Evolutionary conservation across 2,888 invertebrate species (phyloP).

Genomic region (Cabera pusaria): DNA sequence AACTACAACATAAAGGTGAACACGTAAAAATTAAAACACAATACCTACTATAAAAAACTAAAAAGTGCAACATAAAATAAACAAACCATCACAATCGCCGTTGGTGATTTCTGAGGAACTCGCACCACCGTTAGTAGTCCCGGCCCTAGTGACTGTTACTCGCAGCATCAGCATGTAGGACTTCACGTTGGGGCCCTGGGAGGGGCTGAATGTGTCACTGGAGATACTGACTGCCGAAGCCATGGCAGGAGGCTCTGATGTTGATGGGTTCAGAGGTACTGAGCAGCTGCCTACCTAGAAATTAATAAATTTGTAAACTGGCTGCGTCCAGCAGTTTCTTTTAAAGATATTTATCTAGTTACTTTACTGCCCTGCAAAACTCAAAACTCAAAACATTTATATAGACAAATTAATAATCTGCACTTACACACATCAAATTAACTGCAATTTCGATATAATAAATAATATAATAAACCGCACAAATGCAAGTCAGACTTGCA

Average conservation of each 20-base stretch:
- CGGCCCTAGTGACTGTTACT: constrained; percentile 80
- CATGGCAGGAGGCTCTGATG: constrained; percentile 85
- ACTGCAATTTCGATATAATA: too few species aligned
- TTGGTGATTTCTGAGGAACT: constrained; percentile 75
- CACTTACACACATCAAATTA: too few species aligned
- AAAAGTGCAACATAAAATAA: constrained; percentile 26
- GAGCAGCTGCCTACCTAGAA: constrained; percentile 86
- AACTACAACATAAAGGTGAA: too few species aligned
- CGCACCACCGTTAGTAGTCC: constrained; percentile 49
- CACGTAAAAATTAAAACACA: too few species aligned
- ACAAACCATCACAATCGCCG: constrained; percentile 76
- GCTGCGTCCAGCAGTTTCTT: too few species aligned
- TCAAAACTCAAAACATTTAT: too few species aligned
- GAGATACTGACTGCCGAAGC: constrained; percentile 93
- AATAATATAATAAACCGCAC: too few species aligned
- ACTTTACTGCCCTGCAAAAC: too few species aligned
- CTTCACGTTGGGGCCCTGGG: constrained; percentile 90
- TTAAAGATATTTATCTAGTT: too few species aligned
- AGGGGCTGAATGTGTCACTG: constrained; percentile 91
- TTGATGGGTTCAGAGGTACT: constrained; percentile 89
- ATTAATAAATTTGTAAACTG: too few species aligned
- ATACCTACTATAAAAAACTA: constrained; percentile 1
- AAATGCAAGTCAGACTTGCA: too few species aligned
- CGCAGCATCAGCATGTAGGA: constrained; percentile 91
- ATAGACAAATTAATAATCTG: too few species aligned